Conservation (phyloP, 2,113 vertebrate genomes). For the Malurus melanocephalus region DNA sequence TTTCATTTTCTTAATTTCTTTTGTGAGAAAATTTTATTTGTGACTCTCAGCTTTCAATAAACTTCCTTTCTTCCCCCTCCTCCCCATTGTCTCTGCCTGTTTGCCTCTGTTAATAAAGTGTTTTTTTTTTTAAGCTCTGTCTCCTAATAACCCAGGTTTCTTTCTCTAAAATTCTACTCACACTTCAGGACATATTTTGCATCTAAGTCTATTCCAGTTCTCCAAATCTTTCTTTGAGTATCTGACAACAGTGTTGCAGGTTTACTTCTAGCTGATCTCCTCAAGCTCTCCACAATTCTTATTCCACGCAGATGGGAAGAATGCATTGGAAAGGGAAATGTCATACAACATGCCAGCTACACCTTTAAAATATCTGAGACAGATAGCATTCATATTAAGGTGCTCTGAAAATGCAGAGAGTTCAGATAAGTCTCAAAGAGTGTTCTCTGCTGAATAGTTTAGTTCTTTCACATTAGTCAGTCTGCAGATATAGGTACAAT, state of each 20-base stretch:
- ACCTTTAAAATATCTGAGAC: background rate
- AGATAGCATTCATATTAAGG: background rate
- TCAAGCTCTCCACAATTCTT: background rate
- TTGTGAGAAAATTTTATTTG: conserved; percentile 21
- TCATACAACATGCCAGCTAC: background rate
- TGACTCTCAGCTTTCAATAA: conserved; percentile 5
- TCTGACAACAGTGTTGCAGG: background rate
- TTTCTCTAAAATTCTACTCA: conserved; percentile 13
- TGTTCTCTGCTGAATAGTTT: background rate
- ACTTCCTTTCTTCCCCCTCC: background rate
- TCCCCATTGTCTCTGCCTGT: background rate
- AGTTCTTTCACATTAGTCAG: background rate
- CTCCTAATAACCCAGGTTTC: background rate
- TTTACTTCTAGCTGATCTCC: background rate
- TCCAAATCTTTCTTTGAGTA: background rate
- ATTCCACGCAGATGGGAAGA: background rate
- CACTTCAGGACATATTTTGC: background rate
- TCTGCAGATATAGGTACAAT: background rate
- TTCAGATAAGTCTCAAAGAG: background rate
- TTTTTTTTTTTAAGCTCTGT: background rate
- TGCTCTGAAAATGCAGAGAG: background rate
- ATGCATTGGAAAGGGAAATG: background rate
- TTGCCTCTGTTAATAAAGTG: background rate
- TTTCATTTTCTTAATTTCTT: conserved; percentile 48
- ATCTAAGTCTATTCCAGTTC: background rate